phyloP scores from a whole-genome alignment of 2,888 invertebrate genomes.

The Crocallis elinguaria region DNA sequence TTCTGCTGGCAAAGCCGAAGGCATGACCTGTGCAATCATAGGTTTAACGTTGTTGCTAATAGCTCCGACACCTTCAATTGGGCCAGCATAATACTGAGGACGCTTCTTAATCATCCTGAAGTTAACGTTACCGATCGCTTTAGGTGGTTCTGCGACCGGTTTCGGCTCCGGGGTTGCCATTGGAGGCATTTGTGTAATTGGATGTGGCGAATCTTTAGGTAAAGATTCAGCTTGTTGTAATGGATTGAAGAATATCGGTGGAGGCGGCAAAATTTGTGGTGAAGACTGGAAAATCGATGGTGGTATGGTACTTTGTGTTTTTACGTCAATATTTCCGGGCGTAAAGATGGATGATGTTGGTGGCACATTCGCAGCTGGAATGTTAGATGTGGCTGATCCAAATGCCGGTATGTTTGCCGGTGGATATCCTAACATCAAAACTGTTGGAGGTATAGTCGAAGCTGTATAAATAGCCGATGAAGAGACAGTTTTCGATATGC shows the following conservation, averaged over 20 bases:
- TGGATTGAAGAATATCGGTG: constrained; percentile 46
- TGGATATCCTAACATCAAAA: background rate
- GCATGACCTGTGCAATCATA: constrained; percentile 52
- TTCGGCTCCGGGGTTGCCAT: constrained; percentile 46
- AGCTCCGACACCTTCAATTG: constrained; percentile 72
- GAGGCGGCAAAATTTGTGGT: constrained; percentile 28
- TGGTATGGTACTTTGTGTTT: constrained; percentile 15
- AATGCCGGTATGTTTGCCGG: background rate
- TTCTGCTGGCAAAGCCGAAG: constrained; percentile 26
- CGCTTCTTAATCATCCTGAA: constrained; percentile 74
- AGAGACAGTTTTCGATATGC: background rate
- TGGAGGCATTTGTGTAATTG: constrained; percentile 23
- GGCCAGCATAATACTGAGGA: constrained; percentile 79
- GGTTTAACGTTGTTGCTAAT: constrained; percentile 74
- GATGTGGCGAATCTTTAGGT: constrained; percentile 13
- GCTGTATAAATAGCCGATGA: background rate
- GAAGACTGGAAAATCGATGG: constrained; percentile 16
- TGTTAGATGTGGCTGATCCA: background rate
- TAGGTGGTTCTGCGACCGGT: constrained; percentile 65
- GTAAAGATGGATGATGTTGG: constrained; percentile 8
- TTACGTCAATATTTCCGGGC: background rate
- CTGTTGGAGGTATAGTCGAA: background rate
- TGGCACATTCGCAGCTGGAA: constrained; percentile 1
- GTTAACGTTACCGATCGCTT: constrained; percentile 56
- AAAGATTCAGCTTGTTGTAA: constrained; percentile 21